A percentile compares a stretch with the other conserved stretches of the same genome.
Evolutionary conservation across 2,113 vertebrate genomes (phyloP).

Genomic region (Isichthys henryi): DNA sequence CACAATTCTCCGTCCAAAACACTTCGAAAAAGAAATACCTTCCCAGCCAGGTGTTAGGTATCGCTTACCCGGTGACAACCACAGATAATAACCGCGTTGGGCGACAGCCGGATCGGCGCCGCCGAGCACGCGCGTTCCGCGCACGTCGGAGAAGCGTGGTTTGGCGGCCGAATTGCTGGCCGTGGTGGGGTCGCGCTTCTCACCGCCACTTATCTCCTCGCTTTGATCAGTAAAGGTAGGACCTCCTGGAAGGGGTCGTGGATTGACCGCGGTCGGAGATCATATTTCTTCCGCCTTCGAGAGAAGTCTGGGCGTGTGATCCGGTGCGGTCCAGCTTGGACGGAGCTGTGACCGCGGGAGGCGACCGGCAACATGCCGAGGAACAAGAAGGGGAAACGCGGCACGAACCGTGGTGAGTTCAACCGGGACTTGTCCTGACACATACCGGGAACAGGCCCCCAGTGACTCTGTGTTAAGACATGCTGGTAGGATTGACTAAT

Average conservation of each 20-base stretch:
- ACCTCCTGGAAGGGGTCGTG: not conserved
- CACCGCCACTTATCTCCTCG: not conserved
- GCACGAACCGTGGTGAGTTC: conserved; percentile 58
- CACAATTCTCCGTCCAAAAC: conserved; percentile 58
- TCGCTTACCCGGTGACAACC: conserved; percentile 57
- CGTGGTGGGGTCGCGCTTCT: not conserved
- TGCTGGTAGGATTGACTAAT: not conserved
- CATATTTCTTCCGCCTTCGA: not conserved
- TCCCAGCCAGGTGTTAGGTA: conserved; percentile 54
- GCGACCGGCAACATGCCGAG: conserved; percentile 53
- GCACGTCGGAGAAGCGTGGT: conserved; percentile 4
- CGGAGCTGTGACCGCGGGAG: conserved; percentile 4
- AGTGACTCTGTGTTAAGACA: not conserved
- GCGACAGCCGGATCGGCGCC: not conserved
- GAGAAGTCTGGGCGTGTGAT: no score
- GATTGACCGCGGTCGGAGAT: not conserved
- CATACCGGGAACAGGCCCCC: not conserved
- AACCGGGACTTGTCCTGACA: not conserved
- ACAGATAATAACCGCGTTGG: conserved; percentile 56
- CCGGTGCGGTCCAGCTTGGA: conserved; percentile 23
- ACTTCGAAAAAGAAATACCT: conserved; percentile 43
- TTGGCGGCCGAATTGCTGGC: not conserved
- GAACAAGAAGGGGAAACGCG: conserved; percentile 64
- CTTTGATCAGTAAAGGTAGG: not conserved
- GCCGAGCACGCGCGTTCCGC: not conserved